Base-by-base conservation (phyloP, 2,113 vertebrate genomes). In the Rhegmatorhina hoffmannsi region DNA sequence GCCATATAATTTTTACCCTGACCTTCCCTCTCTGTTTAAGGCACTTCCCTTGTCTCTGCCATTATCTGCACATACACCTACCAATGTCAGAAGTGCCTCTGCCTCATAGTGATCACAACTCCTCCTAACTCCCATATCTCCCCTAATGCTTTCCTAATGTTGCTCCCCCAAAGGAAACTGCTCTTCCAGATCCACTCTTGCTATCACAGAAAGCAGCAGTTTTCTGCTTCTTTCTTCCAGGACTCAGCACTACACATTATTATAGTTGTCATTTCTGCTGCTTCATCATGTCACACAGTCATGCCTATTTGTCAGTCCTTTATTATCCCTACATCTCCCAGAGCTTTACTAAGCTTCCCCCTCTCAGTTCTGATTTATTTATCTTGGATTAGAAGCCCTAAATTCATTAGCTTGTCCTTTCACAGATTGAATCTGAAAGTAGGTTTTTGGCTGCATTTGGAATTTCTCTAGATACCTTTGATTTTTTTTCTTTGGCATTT, bases 341-440 rank as follows among this genome's bases (percentile, higher is more conserved):
- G 59, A 77, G 59, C 75, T 93, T 91, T 89, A 38, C 75, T 17
- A 50, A 60, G 76, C 75, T 90, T 73, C 46, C 59, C 20, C n/a
- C 49, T 85, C 87, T 88, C 90, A 52, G 47, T 56, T 74, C 38
- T 81, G 56, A 91, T 92, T 93, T 85, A 83, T 90, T 90, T 93
- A 28, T 64, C 60, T 81, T 89, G 79, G 73, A 92, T 90, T 96
- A 88, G 82, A 90, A 92, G 31, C 38, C 31, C 56, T 84, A 84
- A 88, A 88, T 81, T 90, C 92, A 93, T 90, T 89, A 94, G 52
- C 52, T 84, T 68, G 76, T 89, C 52, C 73, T 93, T 92, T 86
- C 79, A 86, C 5, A 4, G 85, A 81, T 52, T 78, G 44, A 88
- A 95, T 81, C 82, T 93, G 79, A 60, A 77, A 88, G 88, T 55